Conservation (phyloP, 2,113 vertebrate species). For the Phoenicopterus ruber region DNA sequence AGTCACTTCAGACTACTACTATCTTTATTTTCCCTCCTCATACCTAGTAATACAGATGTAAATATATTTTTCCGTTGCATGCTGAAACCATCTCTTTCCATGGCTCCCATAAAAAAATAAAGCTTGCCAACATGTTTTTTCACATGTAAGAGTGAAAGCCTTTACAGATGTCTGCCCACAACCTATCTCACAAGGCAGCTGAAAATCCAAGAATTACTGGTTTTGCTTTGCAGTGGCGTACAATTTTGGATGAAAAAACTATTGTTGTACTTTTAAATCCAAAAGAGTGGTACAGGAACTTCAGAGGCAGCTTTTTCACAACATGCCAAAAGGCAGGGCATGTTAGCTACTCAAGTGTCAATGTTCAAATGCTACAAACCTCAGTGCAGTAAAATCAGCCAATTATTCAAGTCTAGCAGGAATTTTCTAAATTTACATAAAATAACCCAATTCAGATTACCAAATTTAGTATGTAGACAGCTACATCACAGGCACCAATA, state of each 20-base stretch:
- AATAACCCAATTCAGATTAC: not conserved
- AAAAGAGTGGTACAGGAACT: not conserved
- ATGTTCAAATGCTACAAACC: not conserved
- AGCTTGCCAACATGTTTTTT: not conserved
- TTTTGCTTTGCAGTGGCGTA: not conserved
- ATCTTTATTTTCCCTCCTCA: not conserved
- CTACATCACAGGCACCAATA: not conserved
- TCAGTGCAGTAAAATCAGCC: not conserved
- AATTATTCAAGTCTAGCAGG: not conserved
- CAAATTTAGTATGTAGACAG: not conserved
- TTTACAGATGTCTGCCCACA: not conserved
- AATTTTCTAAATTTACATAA: not conserved
- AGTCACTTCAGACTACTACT: not conserved
- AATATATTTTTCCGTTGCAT: not conserved
- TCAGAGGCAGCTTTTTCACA: not conserved
- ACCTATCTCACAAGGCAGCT: not conserved
- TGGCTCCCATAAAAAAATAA: not conserved
- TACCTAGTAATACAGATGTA: not conserved
- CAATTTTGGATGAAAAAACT: not conserved
- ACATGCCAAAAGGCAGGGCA: not conserved
- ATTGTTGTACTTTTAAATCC: not conserved
- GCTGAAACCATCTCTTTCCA: not conserved
- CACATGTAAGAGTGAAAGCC: not conserved
- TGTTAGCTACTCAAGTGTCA: not conserved
- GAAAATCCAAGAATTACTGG: not conserved